Percentiles rank a stretch among this genome's conserved stretches.
Evolutionary conservation across 2,888 invertebrate genomes (phyloP).

Genomic region (Cheilosia variabilis): DNA sequence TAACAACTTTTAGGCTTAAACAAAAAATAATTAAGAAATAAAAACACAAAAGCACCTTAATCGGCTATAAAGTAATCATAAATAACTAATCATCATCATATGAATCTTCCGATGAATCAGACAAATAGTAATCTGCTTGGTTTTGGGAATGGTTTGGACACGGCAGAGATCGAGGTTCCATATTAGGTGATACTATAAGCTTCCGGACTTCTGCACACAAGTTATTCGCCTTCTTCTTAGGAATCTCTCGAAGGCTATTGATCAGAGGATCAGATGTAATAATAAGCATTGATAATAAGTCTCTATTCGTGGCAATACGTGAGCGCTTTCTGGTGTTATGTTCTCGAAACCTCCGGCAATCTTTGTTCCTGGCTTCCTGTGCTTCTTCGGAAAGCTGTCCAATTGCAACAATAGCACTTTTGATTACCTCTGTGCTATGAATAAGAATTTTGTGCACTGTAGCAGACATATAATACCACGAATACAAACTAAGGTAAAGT

Average conservation of each 20-base stretch:
- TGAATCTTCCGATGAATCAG: slow-evolving; percentile 1
- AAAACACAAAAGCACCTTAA: neutral
- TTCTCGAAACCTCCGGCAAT: neutral
- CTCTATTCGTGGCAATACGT: slow-evolving; percentile 2
- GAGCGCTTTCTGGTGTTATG: neutral
- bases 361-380: slow-evolving; percentile 3
- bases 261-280: slow-evolving; percentile 5
- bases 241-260: neutral
- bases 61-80: neutral
- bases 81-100: neutral
- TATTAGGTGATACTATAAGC: slow-evolving; percentile 1
- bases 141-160: neutral
- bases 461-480: neutral
- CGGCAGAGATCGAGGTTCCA: slow-evolving; percentile 4
- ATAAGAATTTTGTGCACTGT: neutral
- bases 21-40: neutral
- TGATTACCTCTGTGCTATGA: neutral
- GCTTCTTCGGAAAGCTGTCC: slow-evolving; percentile 7
- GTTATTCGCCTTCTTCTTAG: neutral
- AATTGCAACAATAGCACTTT: neutral
- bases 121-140: neutral
- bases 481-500: neutral
- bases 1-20: neutral
- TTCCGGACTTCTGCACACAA: neutral
- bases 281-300: slow-evolving; percentile 8